Evolutionary conservation across 2,888 invertebrate species (phyloP), one percentile per base, ranked within the genome.

Genomic region (Diplazon laetatorius): DNA sequence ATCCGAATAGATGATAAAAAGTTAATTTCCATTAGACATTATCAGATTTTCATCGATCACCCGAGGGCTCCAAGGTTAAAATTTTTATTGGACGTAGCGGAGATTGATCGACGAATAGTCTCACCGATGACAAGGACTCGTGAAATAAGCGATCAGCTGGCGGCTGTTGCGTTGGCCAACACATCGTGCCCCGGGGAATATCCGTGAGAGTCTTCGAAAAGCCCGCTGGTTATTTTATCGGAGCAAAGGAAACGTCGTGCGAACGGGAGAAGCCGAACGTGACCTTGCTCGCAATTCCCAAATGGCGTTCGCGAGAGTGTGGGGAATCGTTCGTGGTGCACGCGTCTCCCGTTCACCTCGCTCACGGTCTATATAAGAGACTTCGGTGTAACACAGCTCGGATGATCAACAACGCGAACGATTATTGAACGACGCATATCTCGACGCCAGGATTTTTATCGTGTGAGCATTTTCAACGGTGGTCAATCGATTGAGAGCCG

Each of bases 261-360:
- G 35, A 73, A 65, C 42, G 74, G 72, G 75, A 78, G 68, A n/a
- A 50, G 78, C 69, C 55, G 62, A 79, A 74, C 73, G 78, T 76
- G 82, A 81, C 83, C 82, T 82, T 82, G 83, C 82, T 83, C 84
- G 78, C 82, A 83, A 83, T 83, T 82, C 73, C 68, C 78, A 82
- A 81, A 79, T 71, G 59, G 79, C 75, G 63, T 60, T 25, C 62
- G 39, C 69, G 52, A n/a, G n/a, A n/a, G n/a, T n/a, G 44, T 35
- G 30, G 48, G 25, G 60, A 50, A 48, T 60, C 55, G 44, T 35
- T 63, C 37, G 52, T 35, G 71, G 63, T 63, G 62, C 46, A 72
- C 71, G 71, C 55, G 71, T 44, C 63, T 18, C n/a, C n/a, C n/a
- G 63, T 6, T 30, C 30, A 30, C 44, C 37, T n/a, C 18, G n/a